A percentile compares a stretch with the other conserved stretches of the same genome.
Conservation (phyloP, 2,797 vertebrate species). For the Alectoris magna region DNA sequence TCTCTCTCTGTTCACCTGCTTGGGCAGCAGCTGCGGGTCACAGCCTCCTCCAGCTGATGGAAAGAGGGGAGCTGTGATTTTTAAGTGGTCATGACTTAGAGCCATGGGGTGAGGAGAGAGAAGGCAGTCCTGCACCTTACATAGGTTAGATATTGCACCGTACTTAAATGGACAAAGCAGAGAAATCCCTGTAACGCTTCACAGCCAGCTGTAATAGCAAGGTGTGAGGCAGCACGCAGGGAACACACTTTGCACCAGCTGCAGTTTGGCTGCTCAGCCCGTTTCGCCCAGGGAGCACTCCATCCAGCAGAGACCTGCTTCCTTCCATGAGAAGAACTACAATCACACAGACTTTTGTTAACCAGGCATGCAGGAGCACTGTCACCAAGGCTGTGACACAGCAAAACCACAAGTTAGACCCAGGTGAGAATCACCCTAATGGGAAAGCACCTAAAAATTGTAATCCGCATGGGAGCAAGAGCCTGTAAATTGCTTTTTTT, state of each 20-base stretch:
- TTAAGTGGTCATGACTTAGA: background rate
- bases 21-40: background rate
- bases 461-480: background rate
- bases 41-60: background rate
- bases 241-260: background rate
- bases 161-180: background rate
- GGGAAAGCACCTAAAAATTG: background rate
- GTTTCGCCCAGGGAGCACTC: accelerated
- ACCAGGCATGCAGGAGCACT: background rate
- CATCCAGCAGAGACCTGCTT: background rate
- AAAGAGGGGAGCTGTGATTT: background rate
- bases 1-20: background rate
- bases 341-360: background rate
- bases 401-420: background rate
- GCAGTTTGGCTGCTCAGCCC: background rate
- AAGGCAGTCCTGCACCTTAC: background rate
- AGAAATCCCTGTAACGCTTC: background rate
- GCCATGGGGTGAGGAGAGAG: background rate
- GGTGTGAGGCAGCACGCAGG: background rate
- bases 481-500: background rate
- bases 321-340: background rate
- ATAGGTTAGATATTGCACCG: background rate
- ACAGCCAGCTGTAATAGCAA: background rate
- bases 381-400: background rate
- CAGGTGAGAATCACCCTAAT: background rate